Evolutionary conservation across 2,113 vertebrate genomes (phyloP), one percentile per base, ranked within the genome.

Genomic region (Cacatua alba): DNA sequence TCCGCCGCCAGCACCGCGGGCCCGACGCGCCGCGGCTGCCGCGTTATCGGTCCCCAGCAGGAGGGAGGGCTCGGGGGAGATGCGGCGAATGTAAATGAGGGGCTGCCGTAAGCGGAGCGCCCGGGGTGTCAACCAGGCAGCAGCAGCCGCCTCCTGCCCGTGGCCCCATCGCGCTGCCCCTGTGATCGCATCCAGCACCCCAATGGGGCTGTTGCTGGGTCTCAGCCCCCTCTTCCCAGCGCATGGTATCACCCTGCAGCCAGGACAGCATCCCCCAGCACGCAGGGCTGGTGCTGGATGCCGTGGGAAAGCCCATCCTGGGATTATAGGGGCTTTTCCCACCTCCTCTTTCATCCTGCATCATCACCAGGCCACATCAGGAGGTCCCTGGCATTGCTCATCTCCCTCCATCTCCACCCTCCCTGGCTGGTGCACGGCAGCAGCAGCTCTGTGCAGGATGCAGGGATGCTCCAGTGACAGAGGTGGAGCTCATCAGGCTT

Each of bases 161-260:
- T 3, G 2, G 18, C 2, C 19, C 18, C 33, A 11, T 5, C 0
- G 1, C 5, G 0, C 52, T 16, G 55, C 17, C 48, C 0, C 1
- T 4, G 41, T 24, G 13, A 4, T 29, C 85, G 10, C 60, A 10
- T 23, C 51, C 92, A 85, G 65, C 69, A 31, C 7, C 62, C 24
- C 9, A 0, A 13, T 8, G n/a, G 24, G n/a, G 28, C 31, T 9
- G 13, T 2, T 57, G 43, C 39, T 15, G 48, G 37, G 9, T 11
- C 12, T 39, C 35, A 14, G 55, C 49, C 19, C 51, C 41, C 33
- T 11, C 4, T 0, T 7, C 9, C 8, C 35, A 21, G 69, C 11
- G 4, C 57, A 19, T 2, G 1, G 70, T 33, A 16, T 37, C 13
- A 0, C 20, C 35, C 57, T 11, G 67, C 37, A 60, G 78, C 48